These are phyloP conservation scores for Adelges cooleyi DNA, from an alignment of 1,140 invertebrate genomes.

Conservation along the genomic window DNA sequence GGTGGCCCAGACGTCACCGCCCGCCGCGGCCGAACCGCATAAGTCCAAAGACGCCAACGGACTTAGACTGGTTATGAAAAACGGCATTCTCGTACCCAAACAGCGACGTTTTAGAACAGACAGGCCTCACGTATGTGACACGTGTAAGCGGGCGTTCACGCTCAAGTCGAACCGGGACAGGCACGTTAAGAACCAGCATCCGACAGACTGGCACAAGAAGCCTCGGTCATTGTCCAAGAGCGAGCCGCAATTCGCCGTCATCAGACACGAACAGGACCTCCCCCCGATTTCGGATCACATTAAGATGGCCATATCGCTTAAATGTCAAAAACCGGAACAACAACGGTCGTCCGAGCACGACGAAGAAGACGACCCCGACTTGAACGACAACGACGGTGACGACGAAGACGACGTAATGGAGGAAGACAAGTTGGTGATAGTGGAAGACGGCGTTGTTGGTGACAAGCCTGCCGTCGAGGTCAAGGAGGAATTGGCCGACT, in stretches of 20 bases:
- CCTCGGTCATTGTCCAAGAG: slow-evolving; percentile 38
- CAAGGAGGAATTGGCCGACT: slow-evolving; percentile 42
- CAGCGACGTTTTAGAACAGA: slow-evolving; percentile 82
- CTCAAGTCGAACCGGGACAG: slow-evolving; percentile 85
- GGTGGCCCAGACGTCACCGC: background rate
- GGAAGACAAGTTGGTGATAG: slow-evolving; percentile 37
- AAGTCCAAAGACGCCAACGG: slow-evolving; percentile 40
- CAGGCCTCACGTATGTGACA: slow-evolving; percentile 75
- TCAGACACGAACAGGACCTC: background rate
- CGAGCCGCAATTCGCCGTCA: background rate
- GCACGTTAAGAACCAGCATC: slow-evolving; percentile 87
- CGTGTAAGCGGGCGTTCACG: slow-evolving; percentile 79
- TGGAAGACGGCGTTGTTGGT: slow-evolving; percentile 41
- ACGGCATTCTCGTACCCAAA: slow-evolving; percentile 75
- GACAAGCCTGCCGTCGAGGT: slow-evolving; percentile 61
- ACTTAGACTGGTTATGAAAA: slow-evolving; percentile 78
- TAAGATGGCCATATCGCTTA: slow-evolving; percentile 66
- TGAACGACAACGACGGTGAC: slow-evolving; percentile 24
- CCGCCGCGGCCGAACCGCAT: background rate
- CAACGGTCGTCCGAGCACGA: background rate
- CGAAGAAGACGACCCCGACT: background rate
- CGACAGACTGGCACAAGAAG: slow-evolving; percentile 69
- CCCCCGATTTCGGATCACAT: slow-evolving; percentile 55
- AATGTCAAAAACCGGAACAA: slow-evolving; percentile 49
- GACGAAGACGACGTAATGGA: slow-evolving; percentile 35